A percentile compares a stretch with the other conserved stretches of the same genome.
These are phyloP conservation scores for Troides oblongomaculatus DNA, from an alignment of 2,888 invertebrate genomes.

Conservation along the genomic window DNA sequence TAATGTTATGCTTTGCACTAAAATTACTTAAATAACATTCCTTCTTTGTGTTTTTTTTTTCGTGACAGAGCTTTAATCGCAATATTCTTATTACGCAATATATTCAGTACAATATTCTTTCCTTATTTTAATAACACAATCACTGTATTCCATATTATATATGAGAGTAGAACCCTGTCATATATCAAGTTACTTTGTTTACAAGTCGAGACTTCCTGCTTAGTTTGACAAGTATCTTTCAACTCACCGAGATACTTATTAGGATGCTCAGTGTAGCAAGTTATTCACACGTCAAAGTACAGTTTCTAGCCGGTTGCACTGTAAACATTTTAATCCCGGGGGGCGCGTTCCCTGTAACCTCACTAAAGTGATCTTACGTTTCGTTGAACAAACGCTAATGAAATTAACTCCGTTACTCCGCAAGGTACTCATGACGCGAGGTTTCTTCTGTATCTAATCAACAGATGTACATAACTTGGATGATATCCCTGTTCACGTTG, in stretches of 20 bases:
- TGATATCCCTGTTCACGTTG: not conserved
- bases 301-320: conserved; percentile 29
- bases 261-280: not conserved
- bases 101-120: no score
- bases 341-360: conserved; percentile 60
- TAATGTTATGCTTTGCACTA: no score
- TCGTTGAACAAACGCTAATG: conserved; percentile 69
- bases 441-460: conserved; percentile 36
- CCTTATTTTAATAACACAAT: no score
- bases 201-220: no score
- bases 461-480: not conserved
- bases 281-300: conserved; percentile 47
- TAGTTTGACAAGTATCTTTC: no score
- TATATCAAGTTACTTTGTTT: no score
- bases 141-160: no score
- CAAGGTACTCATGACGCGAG: conserved; percentile 61
- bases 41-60: no score
- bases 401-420: conserved; percentile 68
- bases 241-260: not conserved
- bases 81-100: no score
- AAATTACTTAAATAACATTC: no score
- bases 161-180: no score
- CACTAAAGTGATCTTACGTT: conserved; percentile 74
- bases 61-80: no score
- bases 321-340: conserved; percentile 44